Percentiles rank a stretch among this genome's conserved stretches.
These are phyloP conservation scores for Eutolmus rufibarbis DNA, from an alignment of 2,888 invertebrate species.

Conservation along the genomic window DNA sequence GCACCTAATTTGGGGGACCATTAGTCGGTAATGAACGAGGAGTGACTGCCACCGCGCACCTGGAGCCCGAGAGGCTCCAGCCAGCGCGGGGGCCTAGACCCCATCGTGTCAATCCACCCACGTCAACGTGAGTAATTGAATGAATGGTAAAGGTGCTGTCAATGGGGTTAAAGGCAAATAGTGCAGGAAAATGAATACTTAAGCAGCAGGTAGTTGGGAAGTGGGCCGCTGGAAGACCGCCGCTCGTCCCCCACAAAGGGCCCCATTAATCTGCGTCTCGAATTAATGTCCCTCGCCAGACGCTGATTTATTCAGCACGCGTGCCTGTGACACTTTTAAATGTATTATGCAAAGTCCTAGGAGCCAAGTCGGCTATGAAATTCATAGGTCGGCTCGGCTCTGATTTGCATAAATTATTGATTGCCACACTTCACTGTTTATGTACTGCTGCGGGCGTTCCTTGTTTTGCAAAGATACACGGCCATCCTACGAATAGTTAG, in stretches of 20 bases:
- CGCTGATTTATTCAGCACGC: slow-evolving; percentile 9
- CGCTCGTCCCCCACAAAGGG: not conserved
- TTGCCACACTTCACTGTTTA: not conserved
- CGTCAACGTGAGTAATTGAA: slow-evolving; percentile 18
- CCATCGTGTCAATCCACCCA: not conserved
- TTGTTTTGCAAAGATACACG: not conserved
- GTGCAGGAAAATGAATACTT: slow-evolving; percentile 12
- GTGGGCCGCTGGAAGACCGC: not conserved
- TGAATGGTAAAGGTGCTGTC: not conserved
- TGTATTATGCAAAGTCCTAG: slow-evolving; percentile 3
- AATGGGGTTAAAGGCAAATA: not conserved
- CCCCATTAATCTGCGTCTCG: not conserved
- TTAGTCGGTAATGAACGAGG: slow-evolving; percentile 3
- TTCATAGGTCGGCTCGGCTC: slow-evolving; percentile 15
- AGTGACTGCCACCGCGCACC: not conserved
- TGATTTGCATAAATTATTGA: slow-evolving; percentile 23
- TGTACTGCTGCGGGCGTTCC: not conserved
- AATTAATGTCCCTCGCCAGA: not conserved
- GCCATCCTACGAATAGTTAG: not conserved
- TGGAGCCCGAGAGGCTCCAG: not conserved
- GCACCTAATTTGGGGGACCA: not conserved
- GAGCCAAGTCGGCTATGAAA: not conserved
- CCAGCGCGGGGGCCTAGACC: not conserved
- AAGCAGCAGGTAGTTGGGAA: not conserved
- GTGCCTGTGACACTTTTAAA: slow-evolving; percentile 13